Conservation (phyloP, 2,888 invertebrate species). For the Eubasilissa splendida region DNA sequence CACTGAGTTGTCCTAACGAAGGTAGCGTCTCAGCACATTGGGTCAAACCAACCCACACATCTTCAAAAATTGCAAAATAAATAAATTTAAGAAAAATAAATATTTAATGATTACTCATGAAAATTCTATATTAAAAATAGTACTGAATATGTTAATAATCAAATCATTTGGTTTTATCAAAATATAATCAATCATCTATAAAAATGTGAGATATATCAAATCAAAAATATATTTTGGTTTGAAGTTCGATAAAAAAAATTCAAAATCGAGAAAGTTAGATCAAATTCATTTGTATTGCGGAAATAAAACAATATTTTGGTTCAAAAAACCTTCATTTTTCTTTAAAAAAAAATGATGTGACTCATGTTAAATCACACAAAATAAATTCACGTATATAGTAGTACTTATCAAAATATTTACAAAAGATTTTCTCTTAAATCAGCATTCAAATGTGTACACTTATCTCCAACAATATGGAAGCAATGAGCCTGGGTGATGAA, state of each 20-base stretch:
- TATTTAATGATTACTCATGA: conserved; percentile 6
- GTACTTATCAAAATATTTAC: conserved; percentile 21
- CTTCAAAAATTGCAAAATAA: conserved; percentile 44
- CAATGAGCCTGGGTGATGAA: not conserved
- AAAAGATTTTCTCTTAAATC: conserved; percentile 14
- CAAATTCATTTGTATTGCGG: not conserved
- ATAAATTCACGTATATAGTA: conserved; percentile 11
- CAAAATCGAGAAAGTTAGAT: too few relatives aligned
- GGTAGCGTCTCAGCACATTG: conserved; percentile 39
- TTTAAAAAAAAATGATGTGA: conserved; percentile 8
- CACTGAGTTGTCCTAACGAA: conserved; percentile 38
- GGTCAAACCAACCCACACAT: conserved; percentile 48
- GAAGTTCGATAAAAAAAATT: too few relatives aligned
- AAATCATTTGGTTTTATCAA: conserved; percentile 1
- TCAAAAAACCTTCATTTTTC: not conserved
- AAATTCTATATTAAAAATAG: conserved; percentile 19
- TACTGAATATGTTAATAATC: conserved; percentile 32
- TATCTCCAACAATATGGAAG: conserved; percentile 12
- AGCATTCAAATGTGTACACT: conserved; percentile 12
- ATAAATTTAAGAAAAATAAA: conserved; percentile 38
- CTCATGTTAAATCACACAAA: conserved; percentile 22
- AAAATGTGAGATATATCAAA: not conserved
- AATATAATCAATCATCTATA: conserved; percentile 4
- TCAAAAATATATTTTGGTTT: too few relatives aligned
- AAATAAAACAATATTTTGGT: conserved; percentile 16